Evolutionary conservation across 2,888 invertebrate genomes (phyloP), one percentile per base, ranked within the genome.

Genomic region (Ornithoptera alexandrae): DNA sequence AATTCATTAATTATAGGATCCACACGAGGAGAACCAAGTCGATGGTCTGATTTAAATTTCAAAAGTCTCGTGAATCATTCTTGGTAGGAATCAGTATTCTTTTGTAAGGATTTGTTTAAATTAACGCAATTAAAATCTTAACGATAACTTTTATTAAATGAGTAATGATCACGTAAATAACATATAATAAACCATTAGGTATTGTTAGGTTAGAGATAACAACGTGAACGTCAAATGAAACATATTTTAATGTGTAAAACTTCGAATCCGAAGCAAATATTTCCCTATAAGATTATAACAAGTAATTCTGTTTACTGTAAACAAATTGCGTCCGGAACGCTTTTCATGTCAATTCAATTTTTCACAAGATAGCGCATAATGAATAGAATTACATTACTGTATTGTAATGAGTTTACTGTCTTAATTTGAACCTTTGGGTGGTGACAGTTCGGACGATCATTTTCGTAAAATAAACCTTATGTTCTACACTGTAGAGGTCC

Each of bases 321-420:
- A 53, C 53, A 36, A 17, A 60, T 60, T 20, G 10, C 2, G n/a
- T 36, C 12, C 12, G 64, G 8, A 46, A 57, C 58, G 62, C 42
- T 63, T 59, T 24, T 17, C 24, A 65, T 61, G 69, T 69, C 65
- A 61, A 61, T 39, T 30, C 24, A 60, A 69, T 65, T 50, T 50
- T 69, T 56, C 56, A 62, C 69, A 39, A 50, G 36, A 53, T 36
- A 61, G 50, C 61, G 61, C 50, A 24, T 59, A 53, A 53, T 61
- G 36, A 53, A 61, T 15, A 61, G 30, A 61, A 61, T 67, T 39
- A 61, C 36, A 36, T 61, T 46, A 60, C 22, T 50, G 59, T 46
- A 59, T 60, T 30, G 60, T 60, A 53, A 66, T 39, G 22, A 20
- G 61, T 61, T 61, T 67, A 67, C 17, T 30, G 60, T 10, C 46